phyloP scores from a whole-genome alignment of 2,113 vertebrate genomes.

The Pipra filicauda region DNA sequence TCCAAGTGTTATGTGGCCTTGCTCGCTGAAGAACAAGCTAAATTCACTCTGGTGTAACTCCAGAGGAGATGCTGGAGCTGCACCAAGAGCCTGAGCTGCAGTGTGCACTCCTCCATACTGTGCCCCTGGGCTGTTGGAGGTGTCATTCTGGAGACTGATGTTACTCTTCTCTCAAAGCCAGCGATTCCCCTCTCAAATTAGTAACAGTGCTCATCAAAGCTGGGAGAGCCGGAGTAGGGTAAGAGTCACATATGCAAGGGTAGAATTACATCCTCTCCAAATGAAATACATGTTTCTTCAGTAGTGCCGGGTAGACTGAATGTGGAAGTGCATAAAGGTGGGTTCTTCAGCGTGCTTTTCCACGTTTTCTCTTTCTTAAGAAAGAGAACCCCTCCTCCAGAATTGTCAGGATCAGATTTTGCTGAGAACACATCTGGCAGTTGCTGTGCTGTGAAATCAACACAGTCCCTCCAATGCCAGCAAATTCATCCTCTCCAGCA shows the following conservation, averaged over 20 bases:
- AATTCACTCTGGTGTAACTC: not conserved
- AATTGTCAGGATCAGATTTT: not conserved
- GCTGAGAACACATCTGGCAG: not conserved
- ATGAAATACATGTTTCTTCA: not conserved
- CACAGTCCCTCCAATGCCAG: not conserved
- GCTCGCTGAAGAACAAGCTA: fast-evolving
- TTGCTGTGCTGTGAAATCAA: not conserved
- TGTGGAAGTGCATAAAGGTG: not conserved
- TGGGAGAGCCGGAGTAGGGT: not conserved
- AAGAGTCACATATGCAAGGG: not conserved
- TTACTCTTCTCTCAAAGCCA: not conserved
- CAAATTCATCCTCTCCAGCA: not conserved
- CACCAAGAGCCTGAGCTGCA: not conserved
- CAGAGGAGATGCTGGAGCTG: not conserved
- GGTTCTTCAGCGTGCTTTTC: fast-evolving
- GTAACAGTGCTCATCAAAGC: not conserved
- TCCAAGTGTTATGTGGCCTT: not conserved
- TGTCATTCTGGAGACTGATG: not conserved
- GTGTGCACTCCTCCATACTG: fast-evolving
- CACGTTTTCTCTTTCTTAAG: not conserved
- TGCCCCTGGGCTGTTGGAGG: not conserved
- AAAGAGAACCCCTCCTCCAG: not conserved
- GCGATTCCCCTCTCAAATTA: not conserved
- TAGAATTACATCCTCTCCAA: not conserved
- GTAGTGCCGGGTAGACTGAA: not conserved